Evolutionary conservation across 2,113 vertebrate species (phyloP).

Genomic region (cattle (Bos taurus)): DNA sequence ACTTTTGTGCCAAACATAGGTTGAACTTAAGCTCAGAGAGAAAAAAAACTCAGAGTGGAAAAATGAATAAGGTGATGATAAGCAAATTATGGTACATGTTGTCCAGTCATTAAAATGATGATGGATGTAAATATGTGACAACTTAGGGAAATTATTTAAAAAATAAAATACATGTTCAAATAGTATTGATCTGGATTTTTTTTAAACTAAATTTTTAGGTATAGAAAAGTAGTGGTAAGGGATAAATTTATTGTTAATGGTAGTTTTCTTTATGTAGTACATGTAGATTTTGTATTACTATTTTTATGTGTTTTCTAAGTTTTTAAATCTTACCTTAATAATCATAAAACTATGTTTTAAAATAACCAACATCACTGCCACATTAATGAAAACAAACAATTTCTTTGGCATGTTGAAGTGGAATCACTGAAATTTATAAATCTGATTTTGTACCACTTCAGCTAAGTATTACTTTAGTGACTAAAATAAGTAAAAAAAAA

Average conservation of each 20-base stretch:
- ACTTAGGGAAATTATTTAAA: neutral
- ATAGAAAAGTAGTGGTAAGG: neutral
- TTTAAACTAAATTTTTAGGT: neutral
- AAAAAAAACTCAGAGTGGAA: neutral
- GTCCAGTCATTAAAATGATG: neutral
- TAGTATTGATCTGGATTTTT: neutral
- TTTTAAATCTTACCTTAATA: neutral
- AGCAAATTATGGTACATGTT: neutral
- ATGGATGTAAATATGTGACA: neutral
- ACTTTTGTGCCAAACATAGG: neutral
- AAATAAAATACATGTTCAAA: neutral
- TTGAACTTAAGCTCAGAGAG: neutral
- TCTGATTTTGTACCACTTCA: neutral
- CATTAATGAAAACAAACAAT: neutral
- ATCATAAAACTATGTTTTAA: neutral
- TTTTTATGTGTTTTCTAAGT: neutral
- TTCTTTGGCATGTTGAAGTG: neutral
- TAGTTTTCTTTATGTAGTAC: neutral
- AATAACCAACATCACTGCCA: neutral
- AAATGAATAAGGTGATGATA: neutral
- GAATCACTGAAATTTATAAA: neutral
- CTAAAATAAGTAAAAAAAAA: neutral
- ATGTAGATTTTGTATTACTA: neutral
- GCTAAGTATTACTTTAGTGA: neutral
- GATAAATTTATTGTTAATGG: neutral